Evolutionary conservation across 1,140 invertebrate species (phyloP), one percentile per base, ranked within the genome.

Genomic region (Lepidurus apus): DNA sequence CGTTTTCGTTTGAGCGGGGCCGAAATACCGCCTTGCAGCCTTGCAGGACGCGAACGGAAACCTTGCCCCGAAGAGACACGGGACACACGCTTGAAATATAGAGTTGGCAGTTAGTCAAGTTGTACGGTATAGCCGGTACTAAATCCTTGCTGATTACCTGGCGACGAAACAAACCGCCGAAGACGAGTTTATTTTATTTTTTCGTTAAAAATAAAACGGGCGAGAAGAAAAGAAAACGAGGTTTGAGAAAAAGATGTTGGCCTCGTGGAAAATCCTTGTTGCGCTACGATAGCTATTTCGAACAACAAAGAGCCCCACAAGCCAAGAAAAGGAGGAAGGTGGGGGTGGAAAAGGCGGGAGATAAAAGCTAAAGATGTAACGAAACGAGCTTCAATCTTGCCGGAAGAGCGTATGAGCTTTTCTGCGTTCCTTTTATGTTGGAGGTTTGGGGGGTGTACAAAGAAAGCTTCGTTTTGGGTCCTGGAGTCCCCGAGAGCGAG

Each of bases 361-460:
- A 65, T 65, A 65, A 65, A 65, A 65, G 53, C 53, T 65, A 65
- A 65, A 65, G n/a, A 65, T 65, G 53, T 65, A 65, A 65, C 53
- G 53, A 65, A 65, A 65, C 53, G 53, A 65, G 53, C 53, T 65
- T 65, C 53, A 65, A 65, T 65, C 53, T 65, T 65, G 53, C 53
- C 53, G 21, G 53, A 65, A 65, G n/a, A 65, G 53, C 53, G 53
- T 65, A 65, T 65, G 53, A 65, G 53, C 53, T 65, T 65, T 65
- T 65, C 53, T 21, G 9, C 21, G 53, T 21, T 65, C 21, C 13
- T 21, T 21, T 21, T 65, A 7, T 65, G 17, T 65, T 2, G 47
- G 21, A 21, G 21, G 13, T 65, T 65, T 65, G 53, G 17, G 53
- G 17, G 8, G 17, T 65, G 53, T 65, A 65, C 53, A 65, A 3